Percentiles rank a stretch among this genome's conserved stretches.
Evolutionary conservation across 2,113 vertebrate genomes (phyloP).

Genomic region (Pteruthius melanotis): DNA sequence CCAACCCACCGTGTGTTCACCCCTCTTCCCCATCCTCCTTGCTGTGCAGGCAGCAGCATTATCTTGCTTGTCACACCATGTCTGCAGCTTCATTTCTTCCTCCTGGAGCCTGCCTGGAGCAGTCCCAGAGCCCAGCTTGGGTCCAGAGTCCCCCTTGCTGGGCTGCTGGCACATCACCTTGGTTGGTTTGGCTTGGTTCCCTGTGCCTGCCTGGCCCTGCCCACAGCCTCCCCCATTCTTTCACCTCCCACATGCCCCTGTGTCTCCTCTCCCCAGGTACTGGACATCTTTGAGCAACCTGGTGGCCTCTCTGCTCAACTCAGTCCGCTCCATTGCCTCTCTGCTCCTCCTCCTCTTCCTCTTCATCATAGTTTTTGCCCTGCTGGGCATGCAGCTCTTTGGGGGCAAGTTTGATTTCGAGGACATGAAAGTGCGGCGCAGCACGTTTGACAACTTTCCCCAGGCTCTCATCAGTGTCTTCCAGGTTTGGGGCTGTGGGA

Average conservation of each 20-base stretch:
- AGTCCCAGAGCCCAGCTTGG: neutral
- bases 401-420: conserved; percentile 93
- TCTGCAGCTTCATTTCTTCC: neutral
- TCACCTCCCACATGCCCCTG: neutral
- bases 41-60: neutral
- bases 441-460: conserved; percentile 96
- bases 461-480: conserved; percentile 97
- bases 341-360: conserved; percentile 96
- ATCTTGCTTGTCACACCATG: neutral
- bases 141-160: neutral
- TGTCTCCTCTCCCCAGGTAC: conserved; percentile 73
- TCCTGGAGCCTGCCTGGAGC: neutral
- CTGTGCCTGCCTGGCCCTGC: neutral
- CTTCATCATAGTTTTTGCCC: conserved; percentile 92
- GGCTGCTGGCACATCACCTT: neutral
- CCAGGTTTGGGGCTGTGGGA: conserved; percentile 77
- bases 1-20: neutral
- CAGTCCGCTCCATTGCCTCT: conserved; percentile 93
- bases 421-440: conserved; percentile 81
- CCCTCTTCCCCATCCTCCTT: neutral
- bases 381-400: conserved; percentile 98
- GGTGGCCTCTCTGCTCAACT: conserved; percentile 94
- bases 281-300: conserved; percentile 94
- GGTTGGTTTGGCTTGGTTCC: neutral
- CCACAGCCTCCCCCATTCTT: neutral